Conservation (phyloP, 2,113 vertebrate genomes). For the Chlorocebus sabaeus region DNA sequence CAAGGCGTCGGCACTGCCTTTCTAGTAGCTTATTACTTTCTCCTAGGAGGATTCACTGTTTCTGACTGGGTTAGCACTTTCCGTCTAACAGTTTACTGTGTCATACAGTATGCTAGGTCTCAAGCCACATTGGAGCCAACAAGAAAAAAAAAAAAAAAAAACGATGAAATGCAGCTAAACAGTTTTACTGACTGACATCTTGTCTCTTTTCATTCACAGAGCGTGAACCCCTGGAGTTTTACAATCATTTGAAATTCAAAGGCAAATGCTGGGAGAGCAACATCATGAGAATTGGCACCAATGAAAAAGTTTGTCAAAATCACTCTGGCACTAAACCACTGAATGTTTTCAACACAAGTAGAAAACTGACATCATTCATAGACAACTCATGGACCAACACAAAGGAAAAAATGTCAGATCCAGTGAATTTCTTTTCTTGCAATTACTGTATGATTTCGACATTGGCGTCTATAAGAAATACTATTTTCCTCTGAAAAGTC, state of each 20-base stretch:
- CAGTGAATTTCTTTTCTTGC: background rate
- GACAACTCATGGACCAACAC: background rate
- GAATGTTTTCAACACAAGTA: constrained; percentile 22
- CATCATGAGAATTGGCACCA: constrained; percentile 40
- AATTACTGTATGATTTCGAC: constrained; percentile 1
- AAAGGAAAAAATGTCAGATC: constrained; percentile 37
- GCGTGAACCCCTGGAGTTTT: constrained; percentile 57
- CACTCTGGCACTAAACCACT: constrained; percentile 49
- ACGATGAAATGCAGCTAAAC: constrained; percentile 41
- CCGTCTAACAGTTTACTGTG: constrained; percentile 29
- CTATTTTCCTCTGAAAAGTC: background rate
- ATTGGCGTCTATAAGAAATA: background rate
- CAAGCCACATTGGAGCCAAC: background rate
- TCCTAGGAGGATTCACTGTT: constrained; percentile 45
- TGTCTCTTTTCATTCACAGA: constrained; percentile 66
- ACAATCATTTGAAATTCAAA: constrained; percentile 60
- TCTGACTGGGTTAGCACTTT: constrained; percentile 62
- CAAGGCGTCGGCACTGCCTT: background rate
- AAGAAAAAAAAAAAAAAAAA: background rate
- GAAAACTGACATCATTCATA: constrained; percentile 46
- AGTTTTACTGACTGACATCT: constrained; percentile 57
- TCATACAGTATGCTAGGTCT: constrained; percentile 28
- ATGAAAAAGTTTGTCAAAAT: constrained; percentile 73
- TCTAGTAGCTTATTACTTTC: constrained; percentile 39
- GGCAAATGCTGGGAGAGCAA: constrained; percentile 18